Conservation (phyloP, 2,113 vertebrate species). For the Bos taurus region DNA sequence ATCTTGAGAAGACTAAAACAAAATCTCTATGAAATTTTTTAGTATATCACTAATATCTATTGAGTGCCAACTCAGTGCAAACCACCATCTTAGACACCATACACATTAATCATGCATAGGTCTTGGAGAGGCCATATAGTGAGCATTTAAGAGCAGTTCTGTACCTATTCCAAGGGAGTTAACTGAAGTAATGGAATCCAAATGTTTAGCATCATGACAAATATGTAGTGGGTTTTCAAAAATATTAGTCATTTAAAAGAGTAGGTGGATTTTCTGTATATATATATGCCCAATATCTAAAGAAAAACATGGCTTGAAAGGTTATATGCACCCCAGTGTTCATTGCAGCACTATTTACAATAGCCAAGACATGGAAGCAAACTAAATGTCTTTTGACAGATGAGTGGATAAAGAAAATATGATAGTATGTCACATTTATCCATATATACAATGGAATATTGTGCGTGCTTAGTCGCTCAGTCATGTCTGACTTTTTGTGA, state of each 20-base stretch:
- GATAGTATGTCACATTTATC: neutral
- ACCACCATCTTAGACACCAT: neutral
- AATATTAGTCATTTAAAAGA: neutral
- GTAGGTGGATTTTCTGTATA: neutral
- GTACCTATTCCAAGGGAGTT: neutral
- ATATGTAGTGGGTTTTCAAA: neutral
- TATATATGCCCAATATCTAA: neutral
- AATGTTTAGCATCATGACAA: neutral
- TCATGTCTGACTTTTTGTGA: neutral
- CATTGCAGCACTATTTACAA: neutral
- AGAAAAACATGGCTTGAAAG: neutral
- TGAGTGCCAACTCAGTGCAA: neutral
- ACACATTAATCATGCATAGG: neutral
- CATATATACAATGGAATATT: neutral
- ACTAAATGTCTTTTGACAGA: neutral
- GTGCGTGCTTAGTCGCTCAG: neutral
- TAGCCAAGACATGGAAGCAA: neutral
- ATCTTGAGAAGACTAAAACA: neutral
- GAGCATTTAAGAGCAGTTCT: neutral
- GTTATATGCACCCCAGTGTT: neutral
- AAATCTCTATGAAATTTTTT: neutral
- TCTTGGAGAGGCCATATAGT: neutral
- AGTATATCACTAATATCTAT: neutral
- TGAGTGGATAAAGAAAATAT: neutral
- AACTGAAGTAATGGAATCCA: neutral